Evolutionary conservation across 2,797 vertebrate genomes (phyloP).

Genomic region (Peromyscus attwateri): DNA sequence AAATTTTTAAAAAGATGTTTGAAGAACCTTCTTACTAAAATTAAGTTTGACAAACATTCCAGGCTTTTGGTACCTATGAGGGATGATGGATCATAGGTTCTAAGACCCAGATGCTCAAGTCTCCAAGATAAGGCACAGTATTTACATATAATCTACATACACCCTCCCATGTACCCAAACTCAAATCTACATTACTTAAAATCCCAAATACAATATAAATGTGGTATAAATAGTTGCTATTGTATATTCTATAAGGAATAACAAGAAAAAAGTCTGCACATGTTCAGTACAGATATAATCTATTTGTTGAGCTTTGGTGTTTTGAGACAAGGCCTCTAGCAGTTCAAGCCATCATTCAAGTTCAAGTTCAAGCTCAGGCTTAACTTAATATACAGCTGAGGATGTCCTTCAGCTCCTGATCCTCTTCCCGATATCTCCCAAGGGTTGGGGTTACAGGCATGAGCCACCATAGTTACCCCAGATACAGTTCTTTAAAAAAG

Average conservation of each 20-base stretch:
- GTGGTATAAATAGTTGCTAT: neutral
- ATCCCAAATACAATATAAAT: neutral
- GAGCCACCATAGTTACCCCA: too few relatives aligned
- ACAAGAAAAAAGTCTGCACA: neutral
- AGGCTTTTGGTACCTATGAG: neutral
- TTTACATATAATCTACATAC: neutral
- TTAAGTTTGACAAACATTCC: neutral
- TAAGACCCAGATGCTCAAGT: neutral
- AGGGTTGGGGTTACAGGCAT: neutral
- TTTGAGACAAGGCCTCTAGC: neutral
- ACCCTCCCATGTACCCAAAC: neutral
- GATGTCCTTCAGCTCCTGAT: neutral
- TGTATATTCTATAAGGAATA: neutral
- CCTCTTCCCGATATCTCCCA: neutral
- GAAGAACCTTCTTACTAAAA: neutral
- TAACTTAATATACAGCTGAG: neutral
- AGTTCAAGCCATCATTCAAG: neutral
- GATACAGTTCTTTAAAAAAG: neutral
- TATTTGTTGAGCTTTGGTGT: neutral
- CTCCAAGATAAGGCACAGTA: neutral
- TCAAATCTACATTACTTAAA: neutral
- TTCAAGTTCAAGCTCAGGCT: neutral
- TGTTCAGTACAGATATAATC: neutral
- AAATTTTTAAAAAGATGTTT: neutral
- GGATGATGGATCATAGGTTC: neutral